Base-by-base conservation (phyloP, 2,113 vertebrate genomes). In the Tetraodon nigroviridis region DNA sequence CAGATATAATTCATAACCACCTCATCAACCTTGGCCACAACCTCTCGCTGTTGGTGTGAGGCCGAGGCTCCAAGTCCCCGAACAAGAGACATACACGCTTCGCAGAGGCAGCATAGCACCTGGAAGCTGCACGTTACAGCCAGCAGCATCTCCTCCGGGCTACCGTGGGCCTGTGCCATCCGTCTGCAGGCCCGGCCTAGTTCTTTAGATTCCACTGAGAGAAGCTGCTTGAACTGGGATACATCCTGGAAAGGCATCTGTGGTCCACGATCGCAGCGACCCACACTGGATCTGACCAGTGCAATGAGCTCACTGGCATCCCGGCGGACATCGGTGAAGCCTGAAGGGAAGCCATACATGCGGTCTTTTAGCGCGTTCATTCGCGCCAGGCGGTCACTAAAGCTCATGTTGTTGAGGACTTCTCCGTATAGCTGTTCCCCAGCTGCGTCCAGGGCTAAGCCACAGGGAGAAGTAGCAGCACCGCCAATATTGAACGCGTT, bases 1-100 rank as follows among this genome's bases (percentile, higher is more conserved):
- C 93, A 96, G 85, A 98, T 96, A 73, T 98, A 98, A 89, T 98
- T 98, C 87, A 95, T 93, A 27, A 98, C 93, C 58, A 98, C 95
- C 84, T 98, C 94, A 0, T 97, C 92, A 10, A 98, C 92, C 86
- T 97, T 98, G 41, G 92, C 92, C 75, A 95, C 93, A 47, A 98
- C 95, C 86, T 97, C 95, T 79, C 93, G 91, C 86, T 93, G 93
- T 78, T 98, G 94, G 79, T 88, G 88, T 6, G 85, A 49, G 18
- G 88, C 91, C 62, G 95, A 90, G 24, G 90, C 90, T 65, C 92
- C 92, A 59, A 97, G 92, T 2, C 93, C 92, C 87, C 91, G 90
- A 55, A 96, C 92, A 87, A 98, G 90, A 92, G 92, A 92, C 94
- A 98, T 97, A 78, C 95, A 98, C 70, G 94, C 94, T 89, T 98